Base-by-base conservation (phyloP, 2,113 vertebrate species). In the Lampris megalopsis region DNA sequence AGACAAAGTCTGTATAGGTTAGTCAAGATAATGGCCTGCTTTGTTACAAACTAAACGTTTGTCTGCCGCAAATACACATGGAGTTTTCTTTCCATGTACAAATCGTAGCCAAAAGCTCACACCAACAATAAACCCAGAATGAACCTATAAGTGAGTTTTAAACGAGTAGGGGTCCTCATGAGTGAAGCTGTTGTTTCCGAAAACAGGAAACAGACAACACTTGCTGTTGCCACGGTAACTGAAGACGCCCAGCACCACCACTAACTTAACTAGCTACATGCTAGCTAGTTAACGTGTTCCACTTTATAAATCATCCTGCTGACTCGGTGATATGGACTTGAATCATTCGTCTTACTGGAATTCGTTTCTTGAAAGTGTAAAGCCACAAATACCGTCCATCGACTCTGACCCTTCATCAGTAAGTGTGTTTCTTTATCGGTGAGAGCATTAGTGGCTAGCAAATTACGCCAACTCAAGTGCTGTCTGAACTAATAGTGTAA, bases 311-410 rank as follows among this genome's bases (percentile, higher is more conserved):
- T 43, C 6, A 35, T 5, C 9, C 1, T 53, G 24, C 1, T 9
- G 4, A 24, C 0, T 38, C 3, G 13, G 45, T 1, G 9, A 68
- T 24, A 86, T 88, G 79, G 82, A 79, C 36, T 13, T 9, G 1
- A 79, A 57, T 37, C 7, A 4, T 49, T 63, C 42, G 2, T 75
- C 74, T 13, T 79, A 81, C 1, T 94, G 94, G 93, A 93, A 87
- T 58, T 68, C 88, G n/a, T 85, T 95, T 68, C 83, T 94, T 0
- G 61, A 94, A 86, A 84, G 89, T 3, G 90, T 95, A 61, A 94
- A 87, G 75, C 89, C 92, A 6, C 91, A 93, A 13, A 86, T 96
- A 38, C 96, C 96, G 0, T 93, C 94, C 9, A 85, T 96, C 45
- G 94, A 95, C 62, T 94, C 92, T 0, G 93, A 95, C 68, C 81